Percentiles rank a stretch among this genome's conserved stretches.
Evolutionary conservation across 1,140 invertebrate genomes (phyloP).

Genomic region (Lasioglossum albipes): DNA sequence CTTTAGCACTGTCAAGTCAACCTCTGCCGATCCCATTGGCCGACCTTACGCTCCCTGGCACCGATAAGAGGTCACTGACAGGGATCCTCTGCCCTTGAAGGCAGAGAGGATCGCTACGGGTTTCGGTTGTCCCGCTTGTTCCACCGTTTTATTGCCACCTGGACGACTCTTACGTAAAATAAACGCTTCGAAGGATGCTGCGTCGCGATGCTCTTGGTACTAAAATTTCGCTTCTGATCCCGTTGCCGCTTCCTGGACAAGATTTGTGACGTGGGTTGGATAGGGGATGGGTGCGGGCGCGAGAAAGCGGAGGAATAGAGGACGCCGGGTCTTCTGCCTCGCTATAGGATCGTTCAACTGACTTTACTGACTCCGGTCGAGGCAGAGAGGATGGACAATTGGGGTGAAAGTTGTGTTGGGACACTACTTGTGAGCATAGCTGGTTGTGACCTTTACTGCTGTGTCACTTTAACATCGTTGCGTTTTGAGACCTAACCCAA

Average conservation of each 20-base stretch:
- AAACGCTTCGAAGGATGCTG: background rate
- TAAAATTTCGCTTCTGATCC: slow-evolving; percentile 18
- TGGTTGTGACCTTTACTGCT: no score
- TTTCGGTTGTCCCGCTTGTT: slow-evolving; percentile 24
- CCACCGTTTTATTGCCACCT: slow-evolving; percentile 3
- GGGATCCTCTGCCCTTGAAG: slow-evolving; percentile 9
- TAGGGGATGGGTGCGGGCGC: no score
- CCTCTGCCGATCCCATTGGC: slow-evolving; percentile 26
- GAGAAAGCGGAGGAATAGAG: no score
- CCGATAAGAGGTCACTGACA: slow-evolving; percentile 59
- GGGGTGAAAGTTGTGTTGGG: no score
- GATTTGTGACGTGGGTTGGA: background rate
- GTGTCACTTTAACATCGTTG: no score
- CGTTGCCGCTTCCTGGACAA: background rate
- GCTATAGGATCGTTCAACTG: no score
- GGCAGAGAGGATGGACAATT: no score
- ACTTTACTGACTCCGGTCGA: no score
- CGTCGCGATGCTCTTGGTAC: no score
- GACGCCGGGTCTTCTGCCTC: no score
- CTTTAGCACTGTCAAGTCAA: slow-evolving; percentile 47
- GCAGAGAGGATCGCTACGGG: background rate
- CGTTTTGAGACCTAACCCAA: no score
- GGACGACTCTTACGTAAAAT: slow-evolving; percentile 14
- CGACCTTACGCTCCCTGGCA: slow-evolving; percentile 50
- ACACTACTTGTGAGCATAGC: no score